Percentiles rank a stretch among this genome's conserved stretches.
These are phyloP conservation scores for Copsychus sechellarum DNA, from an alignment of 2,113 vertebrate species.

Conservation along the genomic window DNA sequence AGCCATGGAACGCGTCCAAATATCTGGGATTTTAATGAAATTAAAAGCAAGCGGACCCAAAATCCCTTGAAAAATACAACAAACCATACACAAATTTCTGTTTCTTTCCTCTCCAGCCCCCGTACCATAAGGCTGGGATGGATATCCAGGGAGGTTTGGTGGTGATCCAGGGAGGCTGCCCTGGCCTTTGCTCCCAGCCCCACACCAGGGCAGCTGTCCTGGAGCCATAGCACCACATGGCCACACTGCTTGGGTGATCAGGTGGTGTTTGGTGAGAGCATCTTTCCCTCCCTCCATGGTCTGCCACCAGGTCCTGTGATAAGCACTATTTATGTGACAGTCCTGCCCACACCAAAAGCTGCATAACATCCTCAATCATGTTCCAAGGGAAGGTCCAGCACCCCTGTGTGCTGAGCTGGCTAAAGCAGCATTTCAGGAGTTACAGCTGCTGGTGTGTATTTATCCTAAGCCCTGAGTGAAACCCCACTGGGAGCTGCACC, in stretches of 20 bases:
- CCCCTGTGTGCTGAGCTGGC: not conserved
- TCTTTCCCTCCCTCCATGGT: not conserved
- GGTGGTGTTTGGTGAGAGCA: not conserved
- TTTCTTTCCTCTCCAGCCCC: not conserved
- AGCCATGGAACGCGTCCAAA: constrained; percentile 28
- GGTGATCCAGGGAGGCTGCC: not conserved
- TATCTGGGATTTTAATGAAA: constrained; percentile 54
- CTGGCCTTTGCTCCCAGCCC: not conserved
- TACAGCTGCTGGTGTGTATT: constrained; percentile 17
- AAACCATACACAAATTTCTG: not conserved
- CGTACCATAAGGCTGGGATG: rapidly evolving
- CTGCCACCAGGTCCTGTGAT: not conserved
- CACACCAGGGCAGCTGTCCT: not conserved
- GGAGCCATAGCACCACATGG: rapidly evolving
- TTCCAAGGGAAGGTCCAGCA: constrained; percentile 4
- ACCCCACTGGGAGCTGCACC: not conserved
- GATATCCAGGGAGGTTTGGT: not conserved
- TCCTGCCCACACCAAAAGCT: not conserved
- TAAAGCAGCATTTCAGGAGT: constrained; percentile 39
- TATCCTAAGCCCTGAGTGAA: constrained; percentile 27
- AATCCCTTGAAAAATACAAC: not conserved
- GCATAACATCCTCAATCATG: not conserved
- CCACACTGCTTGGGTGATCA: not conserved
- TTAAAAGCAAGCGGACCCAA: not conserved
- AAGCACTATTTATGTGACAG: not conserved